phyloP scores from a whole-genome alignment of 2,888 invertebrate species.

The Nesidiocoris tenuis region DNA sequence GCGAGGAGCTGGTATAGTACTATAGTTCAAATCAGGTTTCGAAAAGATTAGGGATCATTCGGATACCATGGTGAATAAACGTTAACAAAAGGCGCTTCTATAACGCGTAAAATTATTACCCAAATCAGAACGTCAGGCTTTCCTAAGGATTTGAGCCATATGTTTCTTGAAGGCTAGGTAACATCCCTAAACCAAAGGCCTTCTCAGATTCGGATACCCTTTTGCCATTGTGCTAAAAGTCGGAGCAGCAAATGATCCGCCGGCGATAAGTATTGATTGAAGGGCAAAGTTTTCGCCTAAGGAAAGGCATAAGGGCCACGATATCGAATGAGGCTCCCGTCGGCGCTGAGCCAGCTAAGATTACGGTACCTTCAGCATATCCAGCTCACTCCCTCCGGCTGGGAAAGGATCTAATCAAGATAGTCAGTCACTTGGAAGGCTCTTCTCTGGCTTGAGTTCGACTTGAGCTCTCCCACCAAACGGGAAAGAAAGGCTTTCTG shows the following conservation, averaged over 20 bases:
- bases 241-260: not conserved
- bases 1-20: too few relatives aligned
- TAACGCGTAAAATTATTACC: too few relatives aligned
- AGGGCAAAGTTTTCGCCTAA: not conserved
- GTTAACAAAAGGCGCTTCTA: too few relatives aligned
- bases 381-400: not conserved
- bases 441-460: not conserved
- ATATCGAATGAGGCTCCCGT: not conserved
- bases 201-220: too few relatives aligned
- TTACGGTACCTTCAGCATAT: not conserved
- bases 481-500: not conserved
- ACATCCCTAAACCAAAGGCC: too few relatives aligned
- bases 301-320: not conserved
- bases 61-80: too few relatives aligned
- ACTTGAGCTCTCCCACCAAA: not conserved
- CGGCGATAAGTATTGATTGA: not conserved
- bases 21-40: too few relatives aligned
- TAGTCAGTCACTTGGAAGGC: not conserved
- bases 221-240: not conserved
- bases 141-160: too few relatives aligned
- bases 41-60: too few relatives aligned
- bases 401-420: not conserved
- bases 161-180: too few relatives aligned
- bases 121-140: too few relatives aligned
- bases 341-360: slow-evolving; percentile 31